Evolutionary conservation across 2,113 vertebrate species (phyloP), one percentile per base, ranked within the genome.

Genomic region (Galemys pyrenaicus): DNA sequence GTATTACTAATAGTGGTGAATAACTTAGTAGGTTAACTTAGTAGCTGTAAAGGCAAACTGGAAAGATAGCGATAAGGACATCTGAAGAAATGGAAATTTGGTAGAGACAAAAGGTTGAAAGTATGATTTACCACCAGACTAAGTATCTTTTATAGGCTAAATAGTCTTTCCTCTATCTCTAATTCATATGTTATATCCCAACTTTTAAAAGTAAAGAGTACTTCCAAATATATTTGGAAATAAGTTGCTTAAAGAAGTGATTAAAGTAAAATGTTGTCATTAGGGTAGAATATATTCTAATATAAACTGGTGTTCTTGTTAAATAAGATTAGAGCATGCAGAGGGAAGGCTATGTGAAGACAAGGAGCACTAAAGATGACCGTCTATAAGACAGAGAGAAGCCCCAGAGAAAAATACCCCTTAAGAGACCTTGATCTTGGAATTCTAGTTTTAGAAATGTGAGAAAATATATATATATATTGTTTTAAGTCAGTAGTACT

Each of bases 161-260:
- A 41, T 10, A 19, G 5, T 16, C 3, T 37, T 65, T 64, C 20
- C 32, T 4, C 37, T 0, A 12, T 8, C 2, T 2, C 1, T 10
- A 16, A 37, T 46, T 70, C 20, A 30, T 44, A 77, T 80, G 24
- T 30, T 35, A 7, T 85, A 9, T 28, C 12, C 1, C 44, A 71
- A 41, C 15, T 5, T 15, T 3, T 19, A 19, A 54, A 13, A 51
- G 24, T 89, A 19, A 85, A n/a, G 78, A 39, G 17, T 54, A 54
- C 20, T 54, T 26, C 15, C 65, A 58, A 70, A 5, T 70, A 26
- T 82, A 62, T 46, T 82, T 46, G 15, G 13, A 87, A 20, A 70
- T 19, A 68, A 1, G 1, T 2, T 83, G 20, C 83, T 67, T 73
- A 68, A 88, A 82, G 16, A 86, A 9, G 6, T 44, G 28, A 77